Percentiles rank a stretch among this genome's conserved stretches.
phyloP scores from a whole-genome alignment of 2,113 vertebrate genomes.

The Verasper variegatus region DNA sequence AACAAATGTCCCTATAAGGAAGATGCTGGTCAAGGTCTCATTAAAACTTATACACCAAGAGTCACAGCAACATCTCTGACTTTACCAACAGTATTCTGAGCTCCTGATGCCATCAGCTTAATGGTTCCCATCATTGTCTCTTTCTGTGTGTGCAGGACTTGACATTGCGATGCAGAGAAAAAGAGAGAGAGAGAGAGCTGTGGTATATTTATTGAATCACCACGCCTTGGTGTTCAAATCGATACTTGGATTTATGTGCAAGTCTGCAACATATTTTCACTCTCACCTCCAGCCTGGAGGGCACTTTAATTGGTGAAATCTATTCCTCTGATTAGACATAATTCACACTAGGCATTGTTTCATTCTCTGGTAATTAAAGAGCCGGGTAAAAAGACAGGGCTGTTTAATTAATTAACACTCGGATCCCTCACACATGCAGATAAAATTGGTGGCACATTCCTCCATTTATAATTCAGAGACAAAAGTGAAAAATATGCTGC shows the following conservation, averaged over 20 bases:
- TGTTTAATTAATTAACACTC: constrained; percentile 72
- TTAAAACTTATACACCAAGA: constrained; percentile 11
- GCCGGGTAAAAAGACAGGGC: constrained; percentile 59
- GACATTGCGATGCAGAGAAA: constrained; percentile 31
- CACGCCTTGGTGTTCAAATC: constrained; percentile 61
- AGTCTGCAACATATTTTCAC: constrained; percentile 63
- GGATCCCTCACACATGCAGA: constrained; percentile 48
- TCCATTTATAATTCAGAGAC: constrained; percentile 49
- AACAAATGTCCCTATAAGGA: no score
- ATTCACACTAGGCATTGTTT: constrained; percentile 74
- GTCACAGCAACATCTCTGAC: constrained; percentile 7
- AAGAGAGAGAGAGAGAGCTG: constrained; percentile 21
- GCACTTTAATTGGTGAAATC: constrained; percentile 78
- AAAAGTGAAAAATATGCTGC: constrained; percentile 36
- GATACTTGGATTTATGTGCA: constrained; percentile 74
- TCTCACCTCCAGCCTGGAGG: constrained; percentile 65
- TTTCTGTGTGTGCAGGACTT: constrained; percentile 26
- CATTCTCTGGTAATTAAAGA: constrained; percentile 80
- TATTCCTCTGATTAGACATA: constrained; percentile 77
- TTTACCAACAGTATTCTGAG: constrained; percentile 10
- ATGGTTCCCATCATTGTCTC: constrained; percentile 45
- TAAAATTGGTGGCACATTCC: constrained; percentile 58
- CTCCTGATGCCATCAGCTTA: constrained; percentile 10
- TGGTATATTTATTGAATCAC: constrained; percentile 65
- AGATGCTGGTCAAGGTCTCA: constrained; percentile 20